These are phyloP conservation scores for Petaurus breviceps DNA, from an alignment of 2,113 vertebrate species.

Conservation along the genomic window DNA sequence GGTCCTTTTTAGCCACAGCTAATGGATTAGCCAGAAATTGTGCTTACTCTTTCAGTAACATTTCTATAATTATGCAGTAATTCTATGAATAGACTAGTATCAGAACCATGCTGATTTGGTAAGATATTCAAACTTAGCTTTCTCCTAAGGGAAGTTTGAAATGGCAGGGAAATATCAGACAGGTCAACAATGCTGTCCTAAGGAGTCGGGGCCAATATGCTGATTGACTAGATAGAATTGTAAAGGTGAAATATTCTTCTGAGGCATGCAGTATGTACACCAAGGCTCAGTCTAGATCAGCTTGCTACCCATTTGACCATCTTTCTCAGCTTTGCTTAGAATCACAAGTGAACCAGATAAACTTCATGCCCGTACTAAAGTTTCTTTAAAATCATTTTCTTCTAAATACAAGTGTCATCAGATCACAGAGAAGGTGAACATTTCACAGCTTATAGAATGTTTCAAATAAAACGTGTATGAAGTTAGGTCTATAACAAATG, in stretches of 20 bases:
- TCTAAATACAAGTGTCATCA: neutral
- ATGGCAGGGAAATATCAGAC: neutral
- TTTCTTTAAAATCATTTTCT: neutral
- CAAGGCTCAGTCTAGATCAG: neutral
- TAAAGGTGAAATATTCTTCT: neutral
- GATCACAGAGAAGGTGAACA: neutral
- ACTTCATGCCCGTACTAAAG: neutral
- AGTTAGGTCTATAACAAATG: neutral
- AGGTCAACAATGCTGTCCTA: neutral
- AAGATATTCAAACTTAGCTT: neutral
- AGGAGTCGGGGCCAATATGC: neutral
- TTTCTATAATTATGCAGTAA: neutral
- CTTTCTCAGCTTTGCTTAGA: conserved; percentile 2
- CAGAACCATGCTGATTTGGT: neutral
- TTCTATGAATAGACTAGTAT: neutral
- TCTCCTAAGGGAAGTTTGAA: neutral
- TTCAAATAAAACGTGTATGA: conserved; percentile 4
- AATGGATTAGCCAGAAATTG: neutral
- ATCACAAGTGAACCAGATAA: neutral
- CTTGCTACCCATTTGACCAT: neutral
- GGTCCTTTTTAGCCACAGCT: neutral
- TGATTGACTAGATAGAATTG: neutral
- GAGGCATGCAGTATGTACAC: neutral
- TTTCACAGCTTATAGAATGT: neutral
- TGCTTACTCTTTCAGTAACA: neutral